These are phyloP conservation scores for Halictus ligatus DNA, from an alignment of 2,888 invertebrate species.

Conservation along the genomic window DNA sequence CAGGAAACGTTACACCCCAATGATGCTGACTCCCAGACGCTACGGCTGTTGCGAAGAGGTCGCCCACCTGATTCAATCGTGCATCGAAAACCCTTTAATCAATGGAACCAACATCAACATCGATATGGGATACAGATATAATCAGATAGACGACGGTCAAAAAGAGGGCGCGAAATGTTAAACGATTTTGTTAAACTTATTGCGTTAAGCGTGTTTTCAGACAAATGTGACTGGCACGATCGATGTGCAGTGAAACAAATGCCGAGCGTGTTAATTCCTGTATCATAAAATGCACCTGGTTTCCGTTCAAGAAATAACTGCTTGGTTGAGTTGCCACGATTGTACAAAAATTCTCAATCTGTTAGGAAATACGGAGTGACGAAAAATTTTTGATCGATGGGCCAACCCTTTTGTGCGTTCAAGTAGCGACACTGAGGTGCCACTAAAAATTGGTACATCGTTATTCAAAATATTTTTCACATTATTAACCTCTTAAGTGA, in stretches of 20 bases:
- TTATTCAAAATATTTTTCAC: too few species aligned
- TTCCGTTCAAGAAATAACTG: neutral
- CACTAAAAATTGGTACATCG: too few species aligned
- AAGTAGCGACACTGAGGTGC: too few species aligned
- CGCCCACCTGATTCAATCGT: slow-evolving; percentile 68
- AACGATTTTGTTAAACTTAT: neutral
- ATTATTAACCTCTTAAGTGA: too few species aligned
- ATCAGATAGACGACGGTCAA: slow-evolving; percentile 44
- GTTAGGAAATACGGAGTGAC: neutral
- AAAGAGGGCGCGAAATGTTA: neutral
- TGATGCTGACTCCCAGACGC: slow-evolving; percentile 64
- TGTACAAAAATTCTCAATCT: neutral
- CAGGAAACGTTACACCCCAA: slow-evolving; percentile 14
- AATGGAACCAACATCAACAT: slow-evolving; percentile 66
- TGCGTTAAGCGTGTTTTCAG: neutral
- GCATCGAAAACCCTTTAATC: slow-evolving; percentile 73
- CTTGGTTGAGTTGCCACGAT: neutral
- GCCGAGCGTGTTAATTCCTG: neutral
- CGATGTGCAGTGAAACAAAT: neutral
- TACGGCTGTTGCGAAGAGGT: slow-evolving; percentile 66
- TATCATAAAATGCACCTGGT: neutral
- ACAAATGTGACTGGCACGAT: neutral
- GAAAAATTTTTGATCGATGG: neutral
- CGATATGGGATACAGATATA: slow-evolving; percentile 66
- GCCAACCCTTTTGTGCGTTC: too few species aligned